These are phyloP conservation scores for Danaus chrysippus DNA, from an alignment of 2,888 invertebrate species.

Conservation along the genomic window DNA sequence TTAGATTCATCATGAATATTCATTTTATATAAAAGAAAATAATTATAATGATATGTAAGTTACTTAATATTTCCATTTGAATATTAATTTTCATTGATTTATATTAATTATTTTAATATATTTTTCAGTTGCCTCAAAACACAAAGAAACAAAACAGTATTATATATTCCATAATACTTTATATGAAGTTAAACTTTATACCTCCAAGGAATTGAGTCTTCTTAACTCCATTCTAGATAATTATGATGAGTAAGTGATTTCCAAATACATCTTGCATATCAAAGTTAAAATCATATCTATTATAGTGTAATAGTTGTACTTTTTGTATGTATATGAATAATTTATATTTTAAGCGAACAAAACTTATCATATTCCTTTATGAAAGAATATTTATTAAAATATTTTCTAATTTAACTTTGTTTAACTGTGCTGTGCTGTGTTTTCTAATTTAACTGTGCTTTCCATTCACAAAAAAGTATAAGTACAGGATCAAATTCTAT, in stretches of 20 bases:
- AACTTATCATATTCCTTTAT: too few species aligned
- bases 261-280: not conserved
- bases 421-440: too few species aligned
- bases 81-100: not conserved
- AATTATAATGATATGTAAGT: too few species aligned
- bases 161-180: constrained; percentile 97
- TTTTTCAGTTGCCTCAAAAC: constrained; percentile 92
- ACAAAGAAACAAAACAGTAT: constrained; percentile 98
- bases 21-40: too few species aligned
- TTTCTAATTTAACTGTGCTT: too few species aligned
- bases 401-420: too few species aligned
- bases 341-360: too few species aligned
- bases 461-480: too few species aligned
- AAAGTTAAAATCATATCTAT: not conserved
- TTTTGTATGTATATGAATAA: too few species aligned
- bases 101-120: constrained; percentile 14
- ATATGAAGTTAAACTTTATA: constrained; percentile 95
- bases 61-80: not conserved
- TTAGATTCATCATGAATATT: too few species aligned
- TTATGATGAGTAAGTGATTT: constrained; percentile 86
- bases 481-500: not conserved
- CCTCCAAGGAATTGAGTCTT: constrained; percentile 93
- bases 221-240: constrained; percentile 94
- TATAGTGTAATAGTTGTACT: too few species aligned
- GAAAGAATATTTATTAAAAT: too few species aligned